These are phyloP conservation scores for Aegotheles bennettii DNA, from an alignment of 2,113 vertebrate genomes.

Conservation along the genomic window DNA sequence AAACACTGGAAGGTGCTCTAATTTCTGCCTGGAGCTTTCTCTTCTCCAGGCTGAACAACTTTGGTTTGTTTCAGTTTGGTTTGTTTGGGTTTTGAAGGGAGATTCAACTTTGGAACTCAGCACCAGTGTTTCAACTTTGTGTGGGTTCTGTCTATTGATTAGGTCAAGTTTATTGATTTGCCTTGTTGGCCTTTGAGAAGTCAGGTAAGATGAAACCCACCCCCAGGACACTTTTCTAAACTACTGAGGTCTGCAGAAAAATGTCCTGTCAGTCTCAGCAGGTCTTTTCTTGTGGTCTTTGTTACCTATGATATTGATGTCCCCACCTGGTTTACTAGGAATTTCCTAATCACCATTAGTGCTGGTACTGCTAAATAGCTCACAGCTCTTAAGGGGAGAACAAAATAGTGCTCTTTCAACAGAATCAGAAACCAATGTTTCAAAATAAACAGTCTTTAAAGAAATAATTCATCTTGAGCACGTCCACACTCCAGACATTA, in stretches of 20 bases:
- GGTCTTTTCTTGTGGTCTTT: background rate
- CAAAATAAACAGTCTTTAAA: background rate
- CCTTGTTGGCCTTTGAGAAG: background rate
- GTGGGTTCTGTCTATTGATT: background rate
- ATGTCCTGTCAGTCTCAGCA: background rate
- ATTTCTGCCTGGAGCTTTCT: no score
- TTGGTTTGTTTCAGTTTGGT: background rate
- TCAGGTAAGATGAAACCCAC: background rate
- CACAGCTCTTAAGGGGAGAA: background rate
- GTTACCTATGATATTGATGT: background rate
- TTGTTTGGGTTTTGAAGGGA: background rate
- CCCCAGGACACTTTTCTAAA: background rate
- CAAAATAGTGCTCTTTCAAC: background rate
- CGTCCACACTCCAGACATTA: background rate
- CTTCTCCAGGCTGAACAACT: no score
- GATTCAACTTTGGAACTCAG: background rate
- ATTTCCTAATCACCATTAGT: background rate
- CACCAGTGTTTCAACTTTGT: background rate
- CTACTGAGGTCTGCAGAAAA: background rate
- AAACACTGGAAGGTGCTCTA: no score
- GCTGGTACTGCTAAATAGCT: background rate
- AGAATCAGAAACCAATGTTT: background rate
- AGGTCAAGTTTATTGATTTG: background rate
- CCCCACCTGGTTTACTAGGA: background rate
- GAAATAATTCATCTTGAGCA: no score